Percentiles rank a stretch among this genome's conserved stretches.
Conservation (phyloP, 2,113 vertebrate genomes). For the Zonotrichia leucophrys region DNA sequence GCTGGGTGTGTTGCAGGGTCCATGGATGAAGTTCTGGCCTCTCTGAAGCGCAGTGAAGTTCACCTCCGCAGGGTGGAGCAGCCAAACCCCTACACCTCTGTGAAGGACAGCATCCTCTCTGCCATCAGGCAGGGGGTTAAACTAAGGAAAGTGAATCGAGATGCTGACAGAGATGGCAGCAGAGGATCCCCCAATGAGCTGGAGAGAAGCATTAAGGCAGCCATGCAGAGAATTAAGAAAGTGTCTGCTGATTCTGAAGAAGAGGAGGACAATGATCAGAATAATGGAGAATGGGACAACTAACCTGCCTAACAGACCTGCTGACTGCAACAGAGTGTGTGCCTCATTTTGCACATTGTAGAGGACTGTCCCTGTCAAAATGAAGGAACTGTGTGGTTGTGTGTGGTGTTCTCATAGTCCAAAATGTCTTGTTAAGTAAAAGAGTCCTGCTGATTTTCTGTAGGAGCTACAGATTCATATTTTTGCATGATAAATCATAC, state of each 20-base stretch:
- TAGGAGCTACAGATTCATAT: neutral
- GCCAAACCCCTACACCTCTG: neutral
- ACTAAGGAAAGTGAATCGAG: slow-evolving; percentile 82
- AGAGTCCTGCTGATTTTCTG: neutral
- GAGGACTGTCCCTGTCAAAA: neutral
- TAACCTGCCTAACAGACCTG: neutral
- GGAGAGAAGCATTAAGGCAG: slow-evolving; percentile 90
- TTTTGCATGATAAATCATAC: neutral
- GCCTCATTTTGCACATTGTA: neutral
- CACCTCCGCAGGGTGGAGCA: slow-evolving; percentile 74
- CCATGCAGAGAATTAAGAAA: slow-evolving; percentile 93
- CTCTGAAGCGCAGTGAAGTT: slow-evolving; percentile 79
- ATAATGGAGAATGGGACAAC: slow-evolving; percentile 76
- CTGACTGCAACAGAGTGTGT: neutral
- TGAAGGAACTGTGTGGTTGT: neutral
- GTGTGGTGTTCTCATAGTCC: neutral
- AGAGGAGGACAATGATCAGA: slow-evolving; percentile 73
- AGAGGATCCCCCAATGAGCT: slow-evolving; percentile 75
- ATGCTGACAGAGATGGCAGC: neutral
- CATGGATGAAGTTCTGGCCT: slow-evolving; percentile 94
- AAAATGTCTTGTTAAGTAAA: neutral
- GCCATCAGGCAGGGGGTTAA: slow-evolving; percentile 89
- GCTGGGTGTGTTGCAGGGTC: slow-evolving; percentile 73
- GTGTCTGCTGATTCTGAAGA: slow-evolving; percentile 89
- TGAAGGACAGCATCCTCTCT: slow-evolving; percentile 80